Conservation (phyloP, 2,113 vertebrate species). For the Nibea coibor region DNA sequence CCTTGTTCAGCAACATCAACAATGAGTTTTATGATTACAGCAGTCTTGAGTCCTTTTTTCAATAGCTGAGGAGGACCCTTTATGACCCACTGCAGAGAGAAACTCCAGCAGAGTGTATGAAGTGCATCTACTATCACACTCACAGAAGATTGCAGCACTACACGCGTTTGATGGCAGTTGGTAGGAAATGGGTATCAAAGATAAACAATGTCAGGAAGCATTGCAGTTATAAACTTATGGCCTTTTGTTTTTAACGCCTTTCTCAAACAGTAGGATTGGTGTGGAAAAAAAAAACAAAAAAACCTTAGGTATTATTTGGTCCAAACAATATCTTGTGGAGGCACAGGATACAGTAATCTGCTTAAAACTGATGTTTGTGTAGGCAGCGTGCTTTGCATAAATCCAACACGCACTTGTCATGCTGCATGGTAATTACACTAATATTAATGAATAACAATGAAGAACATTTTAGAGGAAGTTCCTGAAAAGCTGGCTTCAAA, state of each 20-base stretch:
- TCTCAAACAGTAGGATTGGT: conserved; percentile 9
- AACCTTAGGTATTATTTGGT: conserved; percentile 26
- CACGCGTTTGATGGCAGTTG: conserved; percentile 14
- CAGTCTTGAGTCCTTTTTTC: conserved; percentile 40
- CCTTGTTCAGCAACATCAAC: conserved; percentile 59
- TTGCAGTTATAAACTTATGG: conserved; percentile 13
- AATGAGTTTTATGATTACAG: conserved; percentile 49
- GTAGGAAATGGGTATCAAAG: conserved; percentile 13
- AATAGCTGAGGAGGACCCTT: conserved; percentile 40
- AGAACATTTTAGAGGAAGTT: conserved; percentile 36
- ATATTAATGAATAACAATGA: conserved; percentile 58
- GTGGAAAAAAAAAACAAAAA: background rate
- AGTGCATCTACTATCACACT: conserved; percentile 17
- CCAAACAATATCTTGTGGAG: conserved; percentile 42
- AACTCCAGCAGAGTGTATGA: conserved; percentile 29
- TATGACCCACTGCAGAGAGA: conserved; percentile 40
- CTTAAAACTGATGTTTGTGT: conserved; percentile 50
- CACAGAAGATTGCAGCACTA: conserved; percentile 10
- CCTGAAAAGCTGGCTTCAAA: conserved; percentile 43
- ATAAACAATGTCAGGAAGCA: conserved; percentile 22
- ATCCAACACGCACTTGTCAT: conserved; percentile 35
- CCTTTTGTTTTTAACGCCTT: conserved; percentile 1
- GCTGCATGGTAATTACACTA: conserved; percentile 37
- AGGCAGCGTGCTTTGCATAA: conserved; percentile 49
- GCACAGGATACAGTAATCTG: conserved; percentile 23